These are phyloP conservation scores for Catostomus latipinnis DNA, from an alignment of 2,797 vertebrate species.

Conservation along the genomic window DNA sequence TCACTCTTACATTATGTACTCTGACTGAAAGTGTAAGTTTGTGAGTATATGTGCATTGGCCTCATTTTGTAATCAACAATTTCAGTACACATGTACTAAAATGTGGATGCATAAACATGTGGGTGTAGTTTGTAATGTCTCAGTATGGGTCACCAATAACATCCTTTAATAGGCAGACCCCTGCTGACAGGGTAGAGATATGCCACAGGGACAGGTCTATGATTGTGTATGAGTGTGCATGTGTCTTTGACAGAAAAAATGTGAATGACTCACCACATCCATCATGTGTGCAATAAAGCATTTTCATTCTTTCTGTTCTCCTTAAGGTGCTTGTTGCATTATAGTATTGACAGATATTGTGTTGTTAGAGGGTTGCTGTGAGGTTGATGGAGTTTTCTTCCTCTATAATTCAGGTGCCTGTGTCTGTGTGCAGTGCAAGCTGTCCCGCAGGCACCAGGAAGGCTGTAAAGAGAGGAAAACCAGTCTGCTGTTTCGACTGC, in stretches of 20 bases:
- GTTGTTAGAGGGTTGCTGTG: background rate
- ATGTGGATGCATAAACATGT: no score
- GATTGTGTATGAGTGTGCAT: background rate
- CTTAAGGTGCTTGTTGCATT: background rate
- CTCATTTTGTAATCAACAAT: background rate
- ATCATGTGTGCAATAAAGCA: background rate
- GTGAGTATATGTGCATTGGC: no score
- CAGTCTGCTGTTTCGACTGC: slow-evolving; percentile 68
- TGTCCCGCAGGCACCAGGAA: slow-evolving; percentile 62
- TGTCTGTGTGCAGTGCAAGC: slow-evolving; percentile 60
- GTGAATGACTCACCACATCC: no score
- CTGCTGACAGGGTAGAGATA: background rate
- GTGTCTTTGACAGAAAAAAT: no score
- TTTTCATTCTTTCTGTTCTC: background rate
- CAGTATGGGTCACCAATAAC: background rate
- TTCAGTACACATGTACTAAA: background rate
- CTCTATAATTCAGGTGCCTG: slow-evolving; percentile 57
- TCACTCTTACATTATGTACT: no score
- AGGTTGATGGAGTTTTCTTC: background rate
- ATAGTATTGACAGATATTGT: background rate
- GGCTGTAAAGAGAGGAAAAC: slow-evolving; percentile 62
- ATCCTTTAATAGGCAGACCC: background rate
- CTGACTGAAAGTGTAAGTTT: no score
- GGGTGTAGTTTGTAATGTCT: no score
- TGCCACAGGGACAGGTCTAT: background rate